Base-by-base conservation (phyloP, 2,113 vertebrate species). In the Meriones unguiculatus region DNA sequence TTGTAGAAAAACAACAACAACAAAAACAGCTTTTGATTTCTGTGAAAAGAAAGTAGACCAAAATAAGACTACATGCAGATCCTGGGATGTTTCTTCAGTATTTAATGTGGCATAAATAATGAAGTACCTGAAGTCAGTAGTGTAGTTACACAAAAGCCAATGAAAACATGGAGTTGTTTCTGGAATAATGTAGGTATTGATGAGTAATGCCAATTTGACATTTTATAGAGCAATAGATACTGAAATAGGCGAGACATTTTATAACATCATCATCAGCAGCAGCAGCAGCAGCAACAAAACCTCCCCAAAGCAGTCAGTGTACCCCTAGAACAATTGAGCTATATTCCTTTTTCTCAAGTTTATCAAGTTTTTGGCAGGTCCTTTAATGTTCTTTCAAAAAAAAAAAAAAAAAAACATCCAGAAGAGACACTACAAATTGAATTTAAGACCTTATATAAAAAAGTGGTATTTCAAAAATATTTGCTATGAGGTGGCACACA, bases 391-490 rank as follows among this genome's bases (percentile, higher is more conserved):
- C 38, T 59, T 69, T 14, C 2, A 90, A n/a, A n/a, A n/a, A 85
- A 94, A 75, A 9, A 50, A 17, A 41, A 41, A 41, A 41, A 41
- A 41, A 41, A 41, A 41, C 54, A 88, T 25, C 41, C 73, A 76
- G 41, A 32, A 22, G 50, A 75, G 15, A 25, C 70, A 14, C 57
- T 24, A 95, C 20, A 78, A 88, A 28, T 72, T 84, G 78, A 12
- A 67, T 93, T 73, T 22, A 85, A 9, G 0, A 57, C 15, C 24
- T 41, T 46, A 65, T 54, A 30, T 70, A 35, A 67, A 64, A 57
- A 52, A 85, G 25, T 14, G 67, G 69, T 2, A 95, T 81, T 91
- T 97, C 50, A 91, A 96, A 75, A 90, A 76, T 30, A 84, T 7
- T 76, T 52, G 8, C 22, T 67, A 64, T 28, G 87, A 17, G 4